A percentile compares a stretch with the other conserved stretches of the same genome.
Evolutionary conservation across 2,113 vertebrate genomes (phyloP).

Genomic region (Vombatus ursinus): DNA sequence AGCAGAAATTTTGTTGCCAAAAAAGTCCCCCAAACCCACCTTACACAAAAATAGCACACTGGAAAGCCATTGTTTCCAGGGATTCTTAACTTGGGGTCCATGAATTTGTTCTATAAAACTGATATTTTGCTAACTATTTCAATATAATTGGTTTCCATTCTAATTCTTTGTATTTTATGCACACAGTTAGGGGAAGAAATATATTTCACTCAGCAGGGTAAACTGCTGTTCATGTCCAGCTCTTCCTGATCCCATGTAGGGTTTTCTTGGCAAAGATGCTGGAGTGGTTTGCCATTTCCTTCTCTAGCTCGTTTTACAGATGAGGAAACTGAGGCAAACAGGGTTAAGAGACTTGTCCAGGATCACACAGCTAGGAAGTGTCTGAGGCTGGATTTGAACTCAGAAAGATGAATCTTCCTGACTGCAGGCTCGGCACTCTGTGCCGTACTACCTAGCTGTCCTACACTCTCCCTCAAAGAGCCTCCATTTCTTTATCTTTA

Average conservation of each 20-base stretch:
- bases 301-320: not conserved
- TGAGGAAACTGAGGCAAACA: not conserved
- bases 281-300: not conserved
- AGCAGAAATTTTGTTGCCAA: constrained; percentile 45
- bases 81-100: not conserved
- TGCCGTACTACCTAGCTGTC: not conserved
- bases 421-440: not conserved
- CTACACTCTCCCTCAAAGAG: not conserved
- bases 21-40: not conserved
- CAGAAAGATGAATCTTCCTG: not conserved
- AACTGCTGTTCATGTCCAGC: not conserved
- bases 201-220: not conserved
- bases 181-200: not conserved
- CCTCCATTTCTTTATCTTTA: not conserved
- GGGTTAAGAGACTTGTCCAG: not conserved
- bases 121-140: not conserved
- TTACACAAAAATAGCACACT: not conserved
- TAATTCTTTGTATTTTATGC: not conserved
- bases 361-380: not conserved
- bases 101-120: not conserved
- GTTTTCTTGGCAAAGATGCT: not conserved
- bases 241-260: not conserved
- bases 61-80: constrained; percentile 44
- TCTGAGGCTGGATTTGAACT: not conserved
- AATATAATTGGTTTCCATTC: not conserved